Evolutionary conservation across 2,797 vertebrate species (phyloP).

Genomic region (Melanitta fusca): DNA sequence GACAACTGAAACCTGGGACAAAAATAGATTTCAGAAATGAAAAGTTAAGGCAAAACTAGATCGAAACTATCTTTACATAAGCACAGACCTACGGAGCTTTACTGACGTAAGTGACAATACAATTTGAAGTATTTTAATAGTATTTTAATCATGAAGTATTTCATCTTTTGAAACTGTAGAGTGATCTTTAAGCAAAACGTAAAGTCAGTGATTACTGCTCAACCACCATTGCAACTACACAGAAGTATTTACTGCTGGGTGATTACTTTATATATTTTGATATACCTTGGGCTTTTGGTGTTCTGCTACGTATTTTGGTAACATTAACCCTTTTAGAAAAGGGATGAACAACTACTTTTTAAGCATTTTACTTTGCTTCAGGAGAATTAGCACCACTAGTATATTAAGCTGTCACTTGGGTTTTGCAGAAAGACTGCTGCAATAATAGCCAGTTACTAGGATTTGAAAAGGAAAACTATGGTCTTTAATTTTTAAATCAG

Average conservation of each 20-base stretch:
- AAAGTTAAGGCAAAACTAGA: neutral
- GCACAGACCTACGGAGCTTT: neutral
- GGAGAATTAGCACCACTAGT: neutral
- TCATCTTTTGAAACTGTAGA: neutral
- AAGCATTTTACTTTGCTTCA: neutral
- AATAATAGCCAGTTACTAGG: neutral
- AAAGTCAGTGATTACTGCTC: neutral
- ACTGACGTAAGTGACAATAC: neutral
- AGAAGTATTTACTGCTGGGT: neutral
- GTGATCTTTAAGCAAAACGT: neutral
- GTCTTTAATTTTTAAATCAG: neutral
- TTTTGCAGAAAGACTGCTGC: neutral
- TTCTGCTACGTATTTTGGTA: neutral
- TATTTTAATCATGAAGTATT: neutral
- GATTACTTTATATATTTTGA: neutral
- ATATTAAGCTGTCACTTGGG: neutral
- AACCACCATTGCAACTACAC: neutral
- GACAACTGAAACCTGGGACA: neutral
- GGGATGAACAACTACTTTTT: neutral
- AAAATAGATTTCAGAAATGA: neutral
- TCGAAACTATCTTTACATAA: neutral
- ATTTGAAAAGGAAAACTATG: neutral
- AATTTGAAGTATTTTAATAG: neutral
- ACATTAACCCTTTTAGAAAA: neutral
- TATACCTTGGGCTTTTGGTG: neutral